Evolutionary conservation across 2,797 vertebrate species (phyloP), one percentile per base, ranked within the genome.

Genomic region (Pangasius macronema): DNA sequence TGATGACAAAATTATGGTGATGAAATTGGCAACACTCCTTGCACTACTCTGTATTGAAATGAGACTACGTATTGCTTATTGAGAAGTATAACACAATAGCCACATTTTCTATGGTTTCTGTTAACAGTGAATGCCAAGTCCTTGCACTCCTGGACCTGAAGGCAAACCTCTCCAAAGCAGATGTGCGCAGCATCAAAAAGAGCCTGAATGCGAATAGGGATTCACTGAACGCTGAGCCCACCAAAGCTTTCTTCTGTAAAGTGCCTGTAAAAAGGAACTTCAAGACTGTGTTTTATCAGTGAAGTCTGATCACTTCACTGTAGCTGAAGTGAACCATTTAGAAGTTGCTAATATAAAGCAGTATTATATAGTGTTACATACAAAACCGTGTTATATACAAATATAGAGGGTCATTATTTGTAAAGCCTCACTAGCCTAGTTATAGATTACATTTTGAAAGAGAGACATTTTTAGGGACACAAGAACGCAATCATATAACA

Each of bases 61-160:
- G 51, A 57, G 20, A 22, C n/a, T 30, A 4, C 36, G 11, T 30
- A 49, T 63, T 87, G 16, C n/a, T 33, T 61, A 61, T 77, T 51
- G 13, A 57, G 5, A 59, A 65, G 3, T 36, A 18, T 57, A 49
- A 49, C 11, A 57, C 61, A 68, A 16, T 68, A 65, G 59, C 49
- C 4, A 10, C 10, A 9, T 49, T 46, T 39, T 53, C 20, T 4
- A 3, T 85, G n/a, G 24, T 83, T 51, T 77, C 1, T 89, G 24
- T 92, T 87, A 88, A 9, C 94, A 99, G 97, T 86, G 95, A 95
- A 53, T 92, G 85, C 72, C 97, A 98, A 14, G 88, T 98, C 88
- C 93, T 89, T 1, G 95, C 95, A 0, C 94, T 98, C 89, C 93
- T 99, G 90, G 89, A 95, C 88, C 94, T 98, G 90, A 98, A 97